Evolutionary conservation across 2,797 vertebrate genomes (phyloP), one percentile per base, ranked within the genome.

Genomic region (Hippocampus kuda): DNA sequence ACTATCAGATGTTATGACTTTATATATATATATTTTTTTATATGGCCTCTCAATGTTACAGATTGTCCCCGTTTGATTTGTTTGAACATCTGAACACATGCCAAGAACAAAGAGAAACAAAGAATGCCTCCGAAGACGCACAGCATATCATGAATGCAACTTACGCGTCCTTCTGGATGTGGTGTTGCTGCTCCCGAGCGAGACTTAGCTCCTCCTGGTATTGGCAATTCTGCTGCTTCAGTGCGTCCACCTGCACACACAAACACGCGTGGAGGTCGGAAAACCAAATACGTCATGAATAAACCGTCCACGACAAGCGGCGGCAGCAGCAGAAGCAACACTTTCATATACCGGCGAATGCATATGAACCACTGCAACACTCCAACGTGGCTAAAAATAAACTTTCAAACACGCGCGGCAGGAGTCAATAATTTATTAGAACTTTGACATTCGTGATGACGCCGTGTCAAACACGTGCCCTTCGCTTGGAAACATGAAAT

Each of bases 141-240:
- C 34, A 8, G 34, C 34, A 38, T 38, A 7, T 38, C 34, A 38
- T 38, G 10, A 41, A 61, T 34, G 1, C 26, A 12, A 94, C 96
- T 96, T 87, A 98, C 96, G 95, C 30, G 30, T 30, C 90, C 83
- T 92, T 93, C 86, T 75, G 90, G 81, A 96, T 92, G 75, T 93
- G 91, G 42, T 89, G 92, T 82, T 44, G 62, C 62, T 89, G 92
- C 74, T 95, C 92, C 79, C 90, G 91, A 0, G 93, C 93, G 74
- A 91, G 89, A 66, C 74, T 89, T 22, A 94, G 91, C 72, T 97
- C 93, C 60, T 95, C 93, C 83, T 94, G 87, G 15, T 91, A 93
- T 81, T 89, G 92, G 81, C 89, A 85, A 85, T 93, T 94, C 86
- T 95, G 93, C 85, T 95, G 91, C 72, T 94, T 94, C 81, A 97